Base-by-base conservation (phyloP, 2,797 vertebrate genomes). In the Aldrovandia affinis region DNA sequence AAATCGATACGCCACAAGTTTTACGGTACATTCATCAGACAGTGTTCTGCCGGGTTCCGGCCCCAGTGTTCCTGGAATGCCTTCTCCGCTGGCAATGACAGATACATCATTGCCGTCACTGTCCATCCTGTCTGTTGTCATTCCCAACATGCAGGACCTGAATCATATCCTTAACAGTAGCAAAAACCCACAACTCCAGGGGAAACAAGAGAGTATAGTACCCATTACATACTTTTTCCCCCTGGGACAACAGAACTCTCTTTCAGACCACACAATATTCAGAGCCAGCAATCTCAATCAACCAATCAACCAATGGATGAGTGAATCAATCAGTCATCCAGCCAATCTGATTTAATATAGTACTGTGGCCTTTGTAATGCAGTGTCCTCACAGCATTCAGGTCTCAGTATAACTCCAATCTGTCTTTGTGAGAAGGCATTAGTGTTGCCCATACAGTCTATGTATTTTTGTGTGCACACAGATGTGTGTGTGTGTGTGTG, bases 381-480 rank as follows among this genome's bases (percentile, higher is more conserved):
- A 70, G 47, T 50, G 47, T 12, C 47, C 47, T 50, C 47, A 70
- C 33, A 36, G 65, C 28, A 70, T 14, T 65, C 63, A 65, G 63
- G 20, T n/a, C 63, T 9, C 63, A 20, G 63, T 10, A 30, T 0
- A 65, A 1, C n/a, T 28, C n/a, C 0, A 5, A 65, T 77, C 36
- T 22, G 39, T 36, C 73, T 83, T 65, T 55, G 28, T 86, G 78
- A 83, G 42, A 20, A 20, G 25, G 75, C 86, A 84, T 52, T 15
- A 10, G 86, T 77, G 15, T 59, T 25, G 18, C 30, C 1, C 28
- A 36, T 47, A 42, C 50, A 57, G 82, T 55, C 10, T 75, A 6
- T 82, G 73, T 30, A 2, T 81, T 84, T 84, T 79, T 12, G 1
- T 50, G 47, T 87, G 83, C n/a, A n/a, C n/a, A n/a, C n/a, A n/a